These are phyloP conservation scores for Amblyjoppa fuscipennis DNA, from an alignment of 2,888 invertebrate genomes.

Conservation along the genomic window DNA sequence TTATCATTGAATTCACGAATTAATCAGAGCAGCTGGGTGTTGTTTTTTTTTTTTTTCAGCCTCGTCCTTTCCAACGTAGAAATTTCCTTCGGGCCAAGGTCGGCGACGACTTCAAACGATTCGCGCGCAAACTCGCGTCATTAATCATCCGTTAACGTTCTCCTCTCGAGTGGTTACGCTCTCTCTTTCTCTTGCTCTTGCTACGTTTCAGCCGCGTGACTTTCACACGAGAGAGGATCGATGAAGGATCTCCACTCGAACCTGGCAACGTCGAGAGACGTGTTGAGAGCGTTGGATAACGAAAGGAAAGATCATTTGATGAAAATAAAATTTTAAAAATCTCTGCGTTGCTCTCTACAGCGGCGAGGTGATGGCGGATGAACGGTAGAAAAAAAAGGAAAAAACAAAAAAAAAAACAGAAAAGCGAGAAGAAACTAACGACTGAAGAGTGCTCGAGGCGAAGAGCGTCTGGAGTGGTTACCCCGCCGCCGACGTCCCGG, in stretches of 20 bases:
- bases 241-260: constrained; percentile 18
- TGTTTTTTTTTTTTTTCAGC: not conserved
- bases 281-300: constrained; percentile 1
- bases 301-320: not conserved
- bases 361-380: constrained; percentile 1
- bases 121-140: constrained; percentile 31
- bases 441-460: constrained; percentile 48
- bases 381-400: constrained; percentile 2
- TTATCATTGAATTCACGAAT: constrained; percentile 14
- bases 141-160: not conserved
- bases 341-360: not conserved
- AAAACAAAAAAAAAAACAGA: not conserved
- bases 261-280: constrained; percentile 16
- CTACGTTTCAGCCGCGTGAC: not conserved
- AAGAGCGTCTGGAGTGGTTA: constrained; percentile 58
- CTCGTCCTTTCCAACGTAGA: constrained; percentile 10
- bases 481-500: constrained; percentile 33
- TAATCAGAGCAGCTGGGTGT: not conserved
- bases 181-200: not conserved
- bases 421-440: constrained; percentile 30
- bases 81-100: constrained; percentile 36
- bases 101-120: not conserved
- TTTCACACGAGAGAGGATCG: constrained; percentile 14
- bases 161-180: constrained; percentile 1
- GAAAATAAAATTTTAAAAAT: not conserved